Percentiles rank a stretch among this genome's conserved stretches.
Conservation (phyloP, 2,113 vertebrate genomes). For the Calyptomena viridis region DNA sequence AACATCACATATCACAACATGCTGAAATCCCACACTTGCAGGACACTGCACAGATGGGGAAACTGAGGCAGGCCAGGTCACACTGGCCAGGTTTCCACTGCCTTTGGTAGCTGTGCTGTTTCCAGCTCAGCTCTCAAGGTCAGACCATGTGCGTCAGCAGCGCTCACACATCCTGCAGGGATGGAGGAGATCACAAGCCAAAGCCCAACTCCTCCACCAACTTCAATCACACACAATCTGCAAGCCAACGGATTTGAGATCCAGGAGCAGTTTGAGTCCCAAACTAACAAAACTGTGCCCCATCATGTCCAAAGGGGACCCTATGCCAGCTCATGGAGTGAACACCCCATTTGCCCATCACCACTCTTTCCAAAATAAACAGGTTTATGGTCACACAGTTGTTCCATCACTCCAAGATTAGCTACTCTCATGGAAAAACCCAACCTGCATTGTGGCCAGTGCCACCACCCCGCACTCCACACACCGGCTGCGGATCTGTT, state of each 20-base stretch:
- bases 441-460: not conserved
- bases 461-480: not conserved
- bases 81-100: not conserved
- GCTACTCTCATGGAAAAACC: not conserved
- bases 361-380: not conserved
- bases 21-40: too few species aligned
- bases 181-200: not conserved
- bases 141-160: not conserved
- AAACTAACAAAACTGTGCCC: not conserved
- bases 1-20: accelerated
- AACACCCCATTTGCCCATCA: not conserved
- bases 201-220: not conserved
- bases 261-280: not conserved
- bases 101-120: not conserved
- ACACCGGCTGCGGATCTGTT: not conserved
- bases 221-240: not conserved
- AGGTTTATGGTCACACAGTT: not conserved
- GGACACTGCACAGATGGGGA: not conserved
- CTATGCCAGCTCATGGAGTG: not conserved
- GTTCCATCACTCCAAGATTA: not conserved
- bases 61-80: not conserved
- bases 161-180: not conserved
- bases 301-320: not conserved
- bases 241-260: not conserved
- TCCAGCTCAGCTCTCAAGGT: not conserved